Evolutionary conservation across 2,113 vertebrate genomes (phyloP), one percentile per base, ranked within the genome.

Genomic region (Argyrosomus japonicus): DNA sequence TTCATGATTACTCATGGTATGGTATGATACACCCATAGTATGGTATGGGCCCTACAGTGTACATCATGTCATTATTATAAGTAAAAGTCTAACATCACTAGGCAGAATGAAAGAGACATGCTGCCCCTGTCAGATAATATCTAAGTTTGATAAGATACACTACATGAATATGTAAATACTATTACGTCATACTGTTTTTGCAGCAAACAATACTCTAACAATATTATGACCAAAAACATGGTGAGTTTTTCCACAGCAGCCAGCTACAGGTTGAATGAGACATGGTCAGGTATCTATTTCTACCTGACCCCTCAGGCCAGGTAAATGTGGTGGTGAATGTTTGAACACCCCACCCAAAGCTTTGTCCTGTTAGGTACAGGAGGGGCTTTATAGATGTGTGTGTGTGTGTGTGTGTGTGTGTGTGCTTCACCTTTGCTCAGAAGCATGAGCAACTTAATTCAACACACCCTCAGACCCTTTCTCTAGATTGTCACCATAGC

Each of bases 171-270:
- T 19, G 14, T 57, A 4, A 32, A 45, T 29, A 43, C 3, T 45
- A 2, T 48, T 0, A 25, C 19, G 47, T 57, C 9, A 25, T 8
- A 9, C 3, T 36, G 12, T 23, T 65, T 27, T 17, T 61, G 11
- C 62, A 57, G 48, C 70, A 65, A 62, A 65, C 57, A 14, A 25
- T 36, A 61, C 2, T 72, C 23, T n/a, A 6, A 19, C 29, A 79
- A 53, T 84, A 81, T 90, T 87, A 71, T 87, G 64, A 82, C 61
- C 51, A 51, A 29, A 83, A 87, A 89, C 84, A 86, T 1, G 14
- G 2, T 3, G 10, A 50, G 40, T 56, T 2, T 56, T 80, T 45
- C 47, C 27, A 54, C 63, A 64, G 57, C 74, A 64, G 3, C 51
- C 54, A 27, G 19, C 0, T 9, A 21, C 15, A 40, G 65, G 27